Conservation (phyloP, 2,113 vertebrate genomes). For the human region DNA sequence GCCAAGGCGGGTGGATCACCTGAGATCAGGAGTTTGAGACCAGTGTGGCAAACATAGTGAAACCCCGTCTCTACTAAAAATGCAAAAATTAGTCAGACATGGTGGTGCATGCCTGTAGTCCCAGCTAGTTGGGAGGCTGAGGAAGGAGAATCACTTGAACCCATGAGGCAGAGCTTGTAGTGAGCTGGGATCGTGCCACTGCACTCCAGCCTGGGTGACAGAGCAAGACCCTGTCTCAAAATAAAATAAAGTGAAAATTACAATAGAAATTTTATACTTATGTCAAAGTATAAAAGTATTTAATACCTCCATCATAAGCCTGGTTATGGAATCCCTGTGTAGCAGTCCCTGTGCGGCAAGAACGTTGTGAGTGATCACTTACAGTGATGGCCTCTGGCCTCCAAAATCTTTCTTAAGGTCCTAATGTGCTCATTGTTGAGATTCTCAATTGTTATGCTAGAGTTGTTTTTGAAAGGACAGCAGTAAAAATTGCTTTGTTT, state of each 20-base stretch:
- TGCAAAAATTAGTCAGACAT: no score
- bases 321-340: not conserved
- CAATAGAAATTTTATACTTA: not conserved
- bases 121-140: no score
- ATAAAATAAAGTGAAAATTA: not conserved
- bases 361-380: not conserved
- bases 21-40: not conserved
- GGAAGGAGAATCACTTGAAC: no score
- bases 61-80: no score
- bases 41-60: no score
- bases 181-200: no score
- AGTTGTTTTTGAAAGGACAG: not conserved
- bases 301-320: not conserved
- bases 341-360: not conserved
- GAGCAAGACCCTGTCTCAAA: not conserved
- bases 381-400: not conserved
- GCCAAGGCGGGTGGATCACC: not conserved
- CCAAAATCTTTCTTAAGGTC: not conserved
- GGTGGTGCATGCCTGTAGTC: not conserved
- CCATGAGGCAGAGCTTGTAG: no score
- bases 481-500: conserved; percentile 26
- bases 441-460: not conserved
- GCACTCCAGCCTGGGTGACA: not conserved
- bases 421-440: not conserved
- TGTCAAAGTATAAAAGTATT: not conserved